phyloP scores from a whole-genome alignment of 37 sponge, comb jelly and placozoan species.

The Cliona cf. orientalis region DNA sequence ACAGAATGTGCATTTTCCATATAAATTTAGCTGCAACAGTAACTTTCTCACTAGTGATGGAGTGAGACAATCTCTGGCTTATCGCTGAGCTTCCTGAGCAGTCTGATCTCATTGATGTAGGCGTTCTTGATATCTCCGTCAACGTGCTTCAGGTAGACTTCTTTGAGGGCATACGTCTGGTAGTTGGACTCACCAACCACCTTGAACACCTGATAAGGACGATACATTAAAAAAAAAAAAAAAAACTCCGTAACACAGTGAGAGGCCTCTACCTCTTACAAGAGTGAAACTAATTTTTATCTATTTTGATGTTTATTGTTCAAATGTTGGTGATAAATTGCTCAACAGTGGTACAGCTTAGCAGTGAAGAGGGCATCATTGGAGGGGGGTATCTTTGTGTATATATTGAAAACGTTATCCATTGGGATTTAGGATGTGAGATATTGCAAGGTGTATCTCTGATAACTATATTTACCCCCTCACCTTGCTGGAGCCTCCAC shows the following conservation, averaged over 20 bases:
- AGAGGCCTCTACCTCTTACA: too few relatives aligned
- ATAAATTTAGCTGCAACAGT: too few relatives aligned
- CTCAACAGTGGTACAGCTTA: too few relatives aligned
- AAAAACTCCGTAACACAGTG: neutral
- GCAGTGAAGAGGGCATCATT: too few relatives aligned
- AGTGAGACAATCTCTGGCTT: slow-evolving; percentile 63
- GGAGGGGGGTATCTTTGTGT: too few relatives aligned
- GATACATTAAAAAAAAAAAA: neutral
- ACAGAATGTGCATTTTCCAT: neutral
- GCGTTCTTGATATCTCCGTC: slow-evolving; percentile 30
- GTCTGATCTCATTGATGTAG: slow-evolving; percentile 63
- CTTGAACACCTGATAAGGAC: slow-evolving; percentile 62
- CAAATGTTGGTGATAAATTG: too few relatives aligned
- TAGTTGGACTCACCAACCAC: slow-evolving; percentile 49
- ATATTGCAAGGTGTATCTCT: too few relatives aligned
- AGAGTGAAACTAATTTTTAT: too few relatives aligned
- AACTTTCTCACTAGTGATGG: slow-evolving; percentile 69
- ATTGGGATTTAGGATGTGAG: too few relatives aligned
- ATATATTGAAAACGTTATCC: too few relatives aligned
- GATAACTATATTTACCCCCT: neutral
- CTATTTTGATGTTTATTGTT: too few relatives aligned
- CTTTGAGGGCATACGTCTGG: slow-evolving; percentile 73
- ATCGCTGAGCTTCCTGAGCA: slow-evolving; percentile 57
- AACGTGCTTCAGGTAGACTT: slow-evolving; percentile 43
- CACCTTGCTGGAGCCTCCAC: slow-evolving; percentile 74